phyloP scores from a whole-genome alignment of 1,140 invertebrate species.

The Drosophila tristis region DNA sequence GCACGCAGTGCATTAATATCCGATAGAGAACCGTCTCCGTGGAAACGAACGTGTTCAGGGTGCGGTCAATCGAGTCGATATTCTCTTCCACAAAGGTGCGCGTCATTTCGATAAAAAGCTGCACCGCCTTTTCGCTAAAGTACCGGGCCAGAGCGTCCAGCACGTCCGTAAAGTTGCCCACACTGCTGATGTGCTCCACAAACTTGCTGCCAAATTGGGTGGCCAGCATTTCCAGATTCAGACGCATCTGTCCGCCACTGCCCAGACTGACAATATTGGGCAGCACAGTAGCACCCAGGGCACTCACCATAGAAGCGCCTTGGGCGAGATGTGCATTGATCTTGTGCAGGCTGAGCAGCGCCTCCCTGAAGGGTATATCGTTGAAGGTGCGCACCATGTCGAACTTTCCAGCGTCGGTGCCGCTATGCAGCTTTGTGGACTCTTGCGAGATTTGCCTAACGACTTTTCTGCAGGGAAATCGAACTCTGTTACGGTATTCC shows the following conservation, averaged over 20 bases:
- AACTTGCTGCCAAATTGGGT: constrained; percentile 61
- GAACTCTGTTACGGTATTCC: no score
- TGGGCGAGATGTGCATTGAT: constrained; percentile 46
- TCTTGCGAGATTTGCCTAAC: constrained; percentile 54
- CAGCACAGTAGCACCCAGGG: constrained; percentile 32
- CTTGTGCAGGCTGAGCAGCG: constrained; percentile 52
- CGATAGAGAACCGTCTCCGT: constrained; percentile 71
- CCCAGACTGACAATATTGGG: constrained; percentile 36
- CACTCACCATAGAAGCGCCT: constrained; percentile 24
- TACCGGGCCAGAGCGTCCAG: constrained; percentile 54
- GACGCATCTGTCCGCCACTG: constrained; percentile 28
- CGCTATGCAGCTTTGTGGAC: constrained; percentile 44
- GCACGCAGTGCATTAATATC: constrained; percentile 63
- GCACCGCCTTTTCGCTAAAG: constrained; percentile 49
- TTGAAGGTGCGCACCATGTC: constrained; percentile 75
- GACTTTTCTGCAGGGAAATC: constrained; percentile 27
- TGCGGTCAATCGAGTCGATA: constrained; percentile 62
- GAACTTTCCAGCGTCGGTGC: constrained; percentile 32
- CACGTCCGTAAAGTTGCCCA: constrained; percentile 60
- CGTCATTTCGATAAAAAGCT: constrained; percentile 59
- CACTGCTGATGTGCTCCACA: constrained; percentile 65
- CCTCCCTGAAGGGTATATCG: constrained; percentile 73
- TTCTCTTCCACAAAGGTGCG: constrained; percentile 65
- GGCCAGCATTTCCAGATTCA: constrained; percentile 48
- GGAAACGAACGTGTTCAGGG: constrained; percentile 65